Percentiles rank a stretch among this genome's conserved stretches.
Conservation (phyloP, 2,888 invertebrate genomes). For the Pelosia muscerda region DNA sequence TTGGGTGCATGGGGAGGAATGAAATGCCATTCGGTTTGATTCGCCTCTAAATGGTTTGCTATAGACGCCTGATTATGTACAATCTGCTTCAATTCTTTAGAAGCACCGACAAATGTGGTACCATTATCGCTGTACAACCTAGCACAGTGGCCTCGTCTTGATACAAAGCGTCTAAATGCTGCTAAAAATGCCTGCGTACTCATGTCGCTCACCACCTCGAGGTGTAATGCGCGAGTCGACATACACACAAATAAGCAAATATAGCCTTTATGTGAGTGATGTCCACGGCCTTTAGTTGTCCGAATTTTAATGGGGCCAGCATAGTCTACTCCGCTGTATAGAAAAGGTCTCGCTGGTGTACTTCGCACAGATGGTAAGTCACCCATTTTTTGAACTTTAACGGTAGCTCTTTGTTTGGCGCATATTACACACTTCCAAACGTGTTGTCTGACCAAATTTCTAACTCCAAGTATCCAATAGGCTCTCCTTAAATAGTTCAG, state of each 20-base stretch:
- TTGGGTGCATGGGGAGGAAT: not conserved
- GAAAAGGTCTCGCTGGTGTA: not conserved
- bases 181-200: no score
- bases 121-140: not conserved
- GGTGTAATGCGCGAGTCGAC: not conserved
- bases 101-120: not conserved
- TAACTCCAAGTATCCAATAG: no score
- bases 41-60: no score
- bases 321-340: not conserved
- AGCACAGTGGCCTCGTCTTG: not conserved
- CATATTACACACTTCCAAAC: not conserved
- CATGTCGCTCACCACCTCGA: no score
- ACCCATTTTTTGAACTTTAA: not conserved
- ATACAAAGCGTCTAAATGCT: not conserved
- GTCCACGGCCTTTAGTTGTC: conserved; percentile 3
- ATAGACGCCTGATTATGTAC: no score
- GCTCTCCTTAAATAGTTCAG: no score
- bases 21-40: not conserved
- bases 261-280: not conserved
- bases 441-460: no score
- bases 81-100: conserved; percentile 1
- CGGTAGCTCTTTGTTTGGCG: not conserved
- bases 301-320: not conserved
- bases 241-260: not conserved
- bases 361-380: not conserved